A percentile compares a stretch with the other conserved stretches of the same genome.
Evolutionary conservation across 1,140 invertebrate genomes (phyloP).

Genomic region (Idris sp.): DNA sequence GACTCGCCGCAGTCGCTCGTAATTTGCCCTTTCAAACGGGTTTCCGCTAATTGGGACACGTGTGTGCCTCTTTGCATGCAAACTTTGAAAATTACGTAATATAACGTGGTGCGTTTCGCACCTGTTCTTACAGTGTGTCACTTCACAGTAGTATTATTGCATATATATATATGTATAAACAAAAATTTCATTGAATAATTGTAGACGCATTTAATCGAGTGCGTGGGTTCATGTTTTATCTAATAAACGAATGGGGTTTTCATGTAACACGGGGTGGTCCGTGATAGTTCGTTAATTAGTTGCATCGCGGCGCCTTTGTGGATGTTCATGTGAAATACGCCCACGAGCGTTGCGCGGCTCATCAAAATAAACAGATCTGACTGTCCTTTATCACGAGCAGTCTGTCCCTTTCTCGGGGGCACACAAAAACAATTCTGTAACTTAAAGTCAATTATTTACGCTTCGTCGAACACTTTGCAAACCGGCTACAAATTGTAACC

Average conservation of each 20-base stretch:
- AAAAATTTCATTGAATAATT: conserved; percentile 35
- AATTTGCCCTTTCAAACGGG: conserved; percentile 25
- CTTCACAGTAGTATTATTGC: too few species aligned
- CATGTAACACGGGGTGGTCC: conserved; percentile 46
- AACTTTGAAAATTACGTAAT: conserved; percentile 34
- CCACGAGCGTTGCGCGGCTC: conserved; percentile 37
- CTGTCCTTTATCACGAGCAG: conserved; percentile 8
- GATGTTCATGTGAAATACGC: conserved; percentile 25
- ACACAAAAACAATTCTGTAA: conserved; percentile 51
- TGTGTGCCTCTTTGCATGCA: conserved; percentile 30
- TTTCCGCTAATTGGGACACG: conserved; percentile 53
- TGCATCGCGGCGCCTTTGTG: conserved; percentile 45
- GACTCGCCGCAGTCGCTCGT: conserved; percentile 5
- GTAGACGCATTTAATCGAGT: too few species aligned
- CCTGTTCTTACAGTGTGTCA: conserved; percentile 18
- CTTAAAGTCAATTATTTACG: conserved; percentile 55
- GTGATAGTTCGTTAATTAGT: conserved; percentile 58
- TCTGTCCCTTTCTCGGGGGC: conserved; percentile 16
- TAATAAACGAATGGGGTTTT: conserved; percentile 55
- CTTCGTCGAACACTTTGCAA: conserved; percentile 49
- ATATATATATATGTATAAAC: too few species aligned
- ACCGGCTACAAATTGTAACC: conserved; percentile 52
- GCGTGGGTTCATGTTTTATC: conserved; percentile 21
- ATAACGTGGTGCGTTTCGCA: conserved; percentile 18
- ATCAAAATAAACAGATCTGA: conserved; percentile 44